A percentile compares a stretch with the other conserved stretches of the same genome.
phyloP scores from a whole-genome alignment of 2,888 invertebrate genomes.

The Megamerina dolium region DNA sequence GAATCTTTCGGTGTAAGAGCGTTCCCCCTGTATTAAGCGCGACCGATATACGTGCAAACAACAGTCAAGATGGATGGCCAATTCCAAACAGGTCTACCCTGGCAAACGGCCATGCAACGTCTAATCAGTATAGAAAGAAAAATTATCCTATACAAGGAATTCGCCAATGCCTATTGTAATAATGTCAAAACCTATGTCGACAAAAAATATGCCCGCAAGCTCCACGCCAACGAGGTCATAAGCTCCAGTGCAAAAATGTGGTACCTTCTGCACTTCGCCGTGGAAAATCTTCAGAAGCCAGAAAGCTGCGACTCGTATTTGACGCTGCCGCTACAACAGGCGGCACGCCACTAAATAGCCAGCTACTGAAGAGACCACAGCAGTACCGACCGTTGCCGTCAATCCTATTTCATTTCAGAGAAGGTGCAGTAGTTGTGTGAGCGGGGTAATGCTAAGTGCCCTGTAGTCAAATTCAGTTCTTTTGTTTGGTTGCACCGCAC shows the following conservation, averaged over 20 bases:
- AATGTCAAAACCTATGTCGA: conserved; percentile 7
- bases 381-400: conserved; percentile 5
- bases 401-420: too few relatives aligned
- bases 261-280: conserved; percentile 27
- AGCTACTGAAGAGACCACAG: conserved; percentile 6
- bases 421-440: too few relatives aligned
- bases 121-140: conserved; percentile 10
- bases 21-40: too few relatives aligned
- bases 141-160: conserved; percentile 11
- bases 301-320: conserved; percentile 16
- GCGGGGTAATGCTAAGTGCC: too few relatives aligned
- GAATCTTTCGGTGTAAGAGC: conserved; percentile 4
- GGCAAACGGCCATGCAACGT: conserved; percentile 15
- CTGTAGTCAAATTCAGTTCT: too few relatives aligned
- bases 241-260: conserved; percentile 15
- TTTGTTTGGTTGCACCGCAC: too few relatives aligned
- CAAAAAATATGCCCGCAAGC: conserved; percentile 14
- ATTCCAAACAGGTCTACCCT: too few relatives aligned
- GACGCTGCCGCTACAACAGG: conserved; percentile 14
- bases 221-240: conserved; percentile 6
- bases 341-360: conserved; percentile 9
- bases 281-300: conserved; percentile 16
- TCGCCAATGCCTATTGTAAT: conserved; percentile 8
- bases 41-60: background rate
- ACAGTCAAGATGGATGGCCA: too few relatives aligned